Percentiles rank a stretch among this genome's conserved stretches.
phyloP scores from a whole-genome alignment of 1,140 invertebrate species.

The Daktulosphaira vitifoliae region DNA sequence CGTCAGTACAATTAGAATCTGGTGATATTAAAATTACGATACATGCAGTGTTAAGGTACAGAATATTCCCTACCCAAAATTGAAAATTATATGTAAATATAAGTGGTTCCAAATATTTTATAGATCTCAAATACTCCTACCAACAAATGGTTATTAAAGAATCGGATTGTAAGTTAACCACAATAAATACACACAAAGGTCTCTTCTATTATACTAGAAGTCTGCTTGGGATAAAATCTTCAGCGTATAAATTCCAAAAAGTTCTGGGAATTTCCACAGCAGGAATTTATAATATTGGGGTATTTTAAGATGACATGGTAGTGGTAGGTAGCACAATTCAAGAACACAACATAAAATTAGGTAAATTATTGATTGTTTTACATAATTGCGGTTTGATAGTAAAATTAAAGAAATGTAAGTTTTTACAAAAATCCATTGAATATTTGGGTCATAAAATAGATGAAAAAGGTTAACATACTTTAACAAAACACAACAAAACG shows the following conservation, averaged over 20 bases:
- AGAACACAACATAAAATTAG: not conserved
- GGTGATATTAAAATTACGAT: slow-evolving; percentile 43
- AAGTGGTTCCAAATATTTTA: no score
- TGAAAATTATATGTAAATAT: slow-evolving; percentile 30
- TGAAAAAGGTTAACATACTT: slow-evolving; percentile 40
- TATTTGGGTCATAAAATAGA: slow-evolving; percentile 39
- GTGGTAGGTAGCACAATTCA: slow-evolving; percentile 32
- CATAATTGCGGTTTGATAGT: slow-evolving; percentile 27
- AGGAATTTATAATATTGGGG: no score
- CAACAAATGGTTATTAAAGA: no score
- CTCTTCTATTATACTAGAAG: slow-evolving; percentile 42
- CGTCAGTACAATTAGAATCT: slow-evolving; percentile 41
- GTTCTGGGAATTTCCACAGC: no score
- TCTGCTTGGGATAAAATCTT: no score
- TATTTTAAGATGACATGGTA: slow-evolving; percentile 40
- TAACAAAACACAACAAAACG: slow-evolving; percentile 42
- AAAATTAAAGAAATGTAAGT: no score
- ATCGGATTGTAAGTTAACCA: slow-evolving; percentile 41
- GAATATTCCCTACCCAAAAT: slow-evolving; percentile 31
- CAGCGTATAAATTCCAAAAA: no score
- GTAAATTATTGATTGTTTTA: no score
- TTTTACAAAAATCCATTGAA: no score
- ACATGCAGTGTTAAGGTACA: slow-evolving; percentile 15
- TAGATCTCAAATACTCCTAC: slow-evolving; percentile 39
- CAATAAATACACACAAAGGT: slow-evolving; percentile 40